Evolutionary conservation across 1,140 invertebrate genomes (phyloP).

Genomic region (Ridgeia piscesae): DNA sequence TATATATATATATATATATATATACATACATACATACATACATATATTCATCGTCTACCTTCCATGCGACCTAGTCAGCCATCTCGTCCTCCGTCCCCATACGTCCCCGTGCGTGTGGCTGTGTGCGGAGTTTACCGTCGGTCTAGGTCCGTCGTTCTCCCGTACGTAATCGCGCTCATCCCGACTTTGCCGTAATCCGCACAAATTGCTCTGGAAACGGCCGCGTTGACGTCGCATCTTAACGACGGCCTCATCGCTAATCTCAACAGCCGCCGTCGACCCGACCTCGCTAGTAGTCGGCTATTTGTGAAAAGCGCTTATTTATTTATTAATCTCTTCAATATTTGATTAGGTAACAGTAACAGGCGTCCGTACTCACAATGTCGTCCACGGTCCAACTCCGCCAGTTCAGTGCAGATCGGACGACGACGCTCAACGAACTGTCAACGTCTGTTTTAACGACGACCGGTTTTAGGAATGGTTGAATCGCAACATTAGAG

Average conservation of each 20-base stretch:
- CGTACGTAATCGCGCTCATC: neutral
- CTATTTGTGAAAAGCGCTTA: neutral
- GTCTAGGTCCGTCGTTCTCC: neutral
- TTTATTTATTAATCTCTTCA: constrained; percentile 1
- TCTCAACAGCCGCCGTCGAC: neutral
- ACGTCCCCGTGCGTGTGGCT: no score
- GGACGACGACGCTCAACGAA: neutral
- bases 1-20: no score
- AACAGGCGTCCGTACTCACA: neutral
- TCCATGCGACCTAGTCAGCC: no score
- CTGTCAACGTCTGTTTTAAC: neutral
- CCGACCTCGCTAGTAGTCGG: neutral
- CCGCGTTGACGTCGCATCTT: neutral
- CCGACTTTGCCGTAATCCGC: neutral
- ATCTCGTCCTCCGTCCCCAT: no score
- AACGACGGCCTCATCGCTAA: neutral
- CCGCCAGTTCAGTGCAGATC: neutral
- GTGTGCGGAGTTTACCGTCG: neutral
- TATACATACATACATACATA: no score
- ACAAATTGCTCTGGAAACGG: neutral
- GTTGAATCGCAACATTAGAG: neutral
- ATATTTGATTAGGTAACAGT: neutral
- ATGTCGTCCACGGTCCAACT: neutral
- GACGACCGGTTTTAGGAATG: neutral
- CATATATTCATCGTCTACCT: no score